Evolutionary conservation across 2,797 vertebrate species (phyloP).

Genomic region (Artibeus lituratus): DNA sequence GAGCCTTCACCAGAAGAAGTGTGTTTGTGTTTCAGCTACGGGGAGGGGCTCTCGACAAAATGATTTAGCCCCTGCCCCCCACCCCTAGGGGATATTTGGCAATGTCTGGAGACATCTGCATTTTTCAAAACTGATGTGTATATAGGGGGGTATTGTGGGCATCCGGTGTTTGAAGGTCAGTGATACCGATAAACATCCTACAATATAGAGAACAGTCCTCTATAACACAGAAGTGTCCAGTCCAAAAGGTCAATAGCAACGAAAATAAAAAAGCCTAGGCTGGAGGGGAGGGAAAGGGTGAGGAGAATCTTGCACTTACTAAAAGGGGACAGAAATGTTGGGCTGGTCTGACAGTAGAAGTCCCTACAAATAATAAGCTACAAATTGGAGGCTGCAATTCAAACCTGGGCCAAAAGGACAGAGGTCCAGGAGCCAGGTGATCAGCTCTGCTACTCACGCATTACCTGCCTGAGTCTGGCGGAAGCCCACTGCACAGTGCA

Average conservation of each 20-base stretch:
- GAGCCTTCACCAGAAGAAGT: background rate
- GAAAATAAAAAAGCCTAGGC: background rate
- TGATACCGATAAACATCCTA: background rate
- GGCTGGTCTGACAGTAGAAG: background rate
- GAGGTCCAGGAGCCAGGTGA: rapidly evolving
- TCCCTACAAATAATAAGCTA: background rate
- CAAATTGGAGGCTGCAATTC: background rate
- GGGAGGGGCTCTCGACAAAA: background rate
- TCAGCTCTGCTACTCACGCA: background rate
- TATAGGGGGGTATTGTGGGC: background rate
- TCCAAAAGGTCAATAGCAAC: background rate
- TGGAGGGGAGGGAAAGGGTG: background rate
- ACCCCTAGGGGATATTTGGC: background rate
- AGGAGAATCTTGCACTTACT: background rate
- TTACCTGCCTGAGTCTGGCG: background rate
- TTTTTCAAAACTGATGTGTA: background rate
- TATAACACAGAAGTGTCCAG: background rate
- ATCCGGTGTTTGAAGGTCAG: background rate
- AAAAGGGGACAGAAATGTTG: background rate
- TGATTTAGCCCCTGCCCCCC: background rate
- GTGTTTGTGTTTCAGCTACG: background rate
- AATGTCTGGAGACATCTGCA: background rate
- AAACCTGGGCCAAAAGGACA: background rate
- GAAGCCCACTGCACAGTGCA: background rate
- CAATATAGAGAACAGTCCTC: background rate